Evolutionary conservation across 2,888 invertebrate genomes (phyloP).

Genomic region (Microctonus brassicae): DNA sequence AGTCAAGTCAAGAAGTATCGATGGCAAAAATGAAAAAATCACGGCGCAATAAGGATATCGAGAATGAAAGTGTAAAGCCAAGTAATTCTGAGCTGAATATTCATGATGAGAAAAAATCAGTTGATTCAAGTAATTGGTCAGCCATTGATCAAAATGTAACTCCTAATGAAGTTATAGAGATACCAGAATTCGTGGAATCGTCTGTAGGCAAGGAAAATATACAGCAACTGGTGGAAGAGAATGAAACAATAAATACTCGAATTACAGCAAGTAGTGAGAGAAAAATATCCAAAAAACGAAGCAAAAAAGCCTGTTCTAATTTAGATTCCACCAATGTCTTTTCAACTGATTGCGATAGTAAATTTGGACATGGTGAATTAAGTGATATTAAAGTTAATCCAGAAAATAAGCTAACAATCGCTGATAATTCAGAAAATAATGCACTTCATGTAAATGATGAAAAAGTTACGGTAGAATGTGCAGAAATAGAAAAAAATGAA

Average conservation of each 20-base stretch:
- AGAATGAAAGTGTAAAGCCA: slow-evolving; percentile 30
- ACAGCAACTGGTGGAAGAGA: background rate
- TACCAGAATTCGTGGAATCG: background rate
- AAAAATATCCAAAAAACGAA: slow-evolving; percentile 4
- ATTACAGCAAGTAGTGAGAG: background rate
- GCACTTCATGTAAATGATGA: background rate
- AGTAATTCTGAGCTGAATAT: background rate
- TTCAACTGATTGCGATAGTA: background rate
- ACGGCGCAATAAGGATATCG: slow-evolving; percentile 50
- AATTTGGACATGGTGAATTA: background rate
- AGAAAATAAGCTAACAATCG: background rate
- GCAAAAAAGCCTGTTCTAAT: background rate
- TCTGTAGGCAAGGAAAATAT: background rate
- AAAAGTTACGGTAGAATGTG: background rate
- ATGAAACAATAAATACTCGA: background rate
- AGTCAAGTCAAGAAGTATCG: slow-evolving; percentile 45
- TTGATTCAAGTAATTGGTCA: slow-evolving; percentile 2
- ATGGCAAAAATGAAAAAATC: slow-evolving; percentile 50
- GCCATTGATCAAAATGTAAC: background rate
- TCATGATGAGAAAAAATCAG: slow-evolving; percentile 32
- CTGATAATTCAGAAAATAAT: background rate
- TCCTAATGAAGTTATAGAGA: background rate
- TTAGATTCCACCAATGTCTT: background rate
- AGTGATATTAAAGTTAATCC: background rate
- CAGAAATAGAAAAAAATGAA: slow-evolving; percentile 46